Evolutionary conservation across 2,797 vertebrate species (phyloP).

Genomic region (Darevskia nairensis): DNA sequence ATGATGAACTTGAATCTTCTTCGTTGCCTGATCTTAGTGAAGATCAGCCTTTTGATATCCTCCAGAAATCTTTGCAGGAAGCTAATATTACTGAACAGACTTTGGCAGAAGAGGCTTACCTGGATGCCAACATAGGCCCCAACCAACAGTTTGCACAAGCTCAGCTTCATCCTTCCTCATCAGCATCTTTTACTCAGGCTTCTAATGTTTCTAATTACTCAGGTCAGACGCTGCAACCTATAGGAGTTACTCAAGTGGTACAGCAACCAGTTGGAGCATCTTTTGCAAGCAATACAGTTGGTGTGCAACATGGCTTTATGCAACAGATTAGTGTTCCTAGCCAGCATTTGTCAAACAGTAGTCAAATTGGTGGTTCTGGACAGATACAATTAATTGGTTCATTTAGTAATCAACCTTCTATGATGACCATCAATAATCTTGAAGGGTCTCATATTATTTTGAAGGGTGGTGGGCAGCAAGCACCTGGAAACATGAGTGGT

Average conservation of each 20-base stretch:
- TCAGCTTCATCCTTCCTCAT: conserved; percentile 91
- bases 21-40: conserved; percentile 91
- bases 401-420: conserved; percentile 88
- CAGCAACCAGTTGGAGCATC: conserved; percentile 83
- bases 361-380: conserved; percentile 85
- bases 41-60: conserved; percentile 98
- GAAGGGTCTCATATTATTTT: conserved; percentile 96
- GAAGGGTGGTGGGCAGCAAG: conserved; percentile 85
- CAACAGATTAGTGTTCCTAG: conserved; percentile 91
- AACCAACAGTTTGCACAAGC: conserved; percentile 86
- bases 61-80: conserved; percentile 98
- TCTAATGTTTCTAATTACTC: conserved; percentile 87
- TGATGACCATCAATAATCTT: conserved; percentile 96
- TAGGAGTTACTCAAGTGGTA: conserved; percentile 87
- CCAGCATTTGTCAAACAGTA: conserved; percentile 89
- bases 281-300: conserved; percentile 85
- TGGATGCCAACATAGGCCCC: conserved; percentile 91
- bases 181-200: conserved; percentile 92
- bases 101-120: conserved; percentile 94
- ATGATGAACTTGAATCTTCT: conserved; percentile 93
- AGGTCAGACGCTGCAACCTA: conserved; percentile 86
- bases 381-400: conserved; percentile 96
- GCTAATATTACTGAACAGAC: conserved; percentile 99
- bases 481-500: conserved; percentile 80
- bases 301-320: conserved; percentile 91